Percentiles rank a stretch among this genome's conserved stretches.
These are phyloP conservation scores for Brachionus plicatilis DNA, from an alignment of 1,140 invertebrate species.

Conservation along the genomic window DNA sequence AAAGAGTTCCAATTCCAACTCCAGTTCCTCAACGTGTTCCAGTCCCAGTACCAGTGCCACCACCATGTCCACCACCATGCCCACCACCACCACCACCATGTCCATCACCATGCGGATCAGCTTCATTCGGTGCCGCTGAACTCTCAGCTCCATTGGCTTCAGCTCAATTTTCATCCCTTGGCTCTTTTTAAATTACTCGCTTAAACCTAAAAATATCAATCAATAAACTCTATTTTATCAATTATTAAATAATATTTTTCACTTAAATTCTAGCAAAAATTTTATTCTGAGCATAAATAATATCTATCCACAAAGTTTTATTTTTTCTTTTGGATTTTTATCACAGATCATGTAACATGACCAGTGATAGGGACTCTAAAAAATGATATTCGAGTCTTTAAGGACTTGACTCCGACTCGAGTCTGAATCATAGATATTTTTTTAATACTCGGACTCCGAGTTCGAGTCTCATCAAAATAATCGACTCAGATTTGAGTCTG, in stretches of 20 bases:
- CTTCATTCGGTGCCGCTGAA: neutral
- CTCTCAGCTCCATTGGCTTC: neutral
- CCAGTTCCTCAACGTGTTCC: neutral
- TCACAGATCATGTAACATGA: too few species aligned
- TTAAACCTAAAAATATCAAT: neutral
- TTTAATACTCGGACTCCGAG: too few species aligned
- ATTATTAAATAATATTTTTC: neutral
- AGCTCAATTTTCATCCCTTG: neutral
- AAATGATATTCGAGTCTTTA: too few species aligned
- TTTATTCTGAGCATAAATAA: too few species aligned
- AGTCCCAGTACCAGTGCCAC: neutral
- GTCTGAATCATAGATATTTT: too few species aligned
- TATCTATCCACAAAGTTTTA: too few species aligned
- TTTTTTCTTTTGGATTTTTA: too few species aligned
- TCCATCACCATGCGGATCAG: neutral
- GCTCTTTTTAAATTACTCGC: neutral
- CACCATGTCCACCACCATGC: neutral
- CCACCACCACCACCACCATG: neutral
- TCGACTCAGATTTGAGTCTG: too few species aligned
- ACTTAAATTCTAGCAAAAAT: too few species aligned
- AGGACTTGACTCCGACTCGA: too few species aligned
- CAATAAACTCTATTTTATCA: neutral
- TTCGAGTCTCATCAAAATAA: too few species aligned
- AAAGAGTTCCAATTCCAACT: neutral
- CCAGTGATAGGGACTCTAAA: too few species aligned